These are phyloP conservation scores for Azorinus chamasolen DNA, from an alignment of 2,888 invertebrate genomes.

Conservation along the genomic window DNA sequence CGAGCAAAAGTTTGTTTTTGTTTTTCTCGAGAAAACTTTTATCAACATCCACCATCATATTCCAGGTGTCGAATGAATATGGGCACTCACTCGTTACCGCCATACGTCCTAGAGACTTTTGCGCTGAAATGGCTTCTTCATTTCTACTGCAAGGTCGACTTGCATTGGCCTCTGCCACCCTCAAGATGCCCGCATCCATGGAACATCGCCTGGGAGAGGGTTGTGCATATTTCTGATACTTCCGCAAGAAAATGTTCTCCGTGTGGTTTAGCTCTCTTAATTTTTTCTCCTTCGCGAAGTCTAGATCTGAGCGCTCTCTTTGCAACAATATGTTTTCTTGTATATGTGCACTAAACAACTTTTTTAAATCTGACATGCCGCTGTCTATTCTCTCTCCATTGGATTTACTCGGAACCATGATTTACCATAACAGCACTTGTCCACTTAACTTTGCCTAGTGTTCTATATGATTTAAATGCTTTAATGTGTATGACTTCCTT, in stretches of 20 bases:
- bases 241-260: conserved; percentile 34
- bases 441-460: too few relatives aligned
- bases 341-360: conserved; percentile 42
- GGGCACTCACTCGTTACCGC: conserved; percentile 31
- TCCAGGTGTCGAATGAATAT: conserved; percentile 47
- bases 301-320: conserved; percentile 39
- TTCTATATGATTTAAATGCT: too few relatives aligned
- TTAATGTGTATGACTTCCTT: too few relatives aligned
- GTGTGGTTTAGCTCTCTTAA: conserved; percentile 28
- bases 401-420: too few relatives aligned
- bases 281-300: conserved; percentile 34
- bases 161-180: conserved; percentile 21
- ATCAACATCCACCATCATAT: conserved; percentile 30
- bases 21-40: conserved; percentile 33
- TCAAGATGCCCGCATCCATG: conserved; percentile 22
- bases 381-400: too few relatives aligned
- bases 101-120: conserved; percentile 19
- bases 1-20: conserved; percentile 35
- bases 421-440: too few relatives aligned
- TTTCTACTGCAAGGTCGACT: neutral
- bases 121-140: neutral
- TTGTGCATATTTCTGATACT: conserved; percentile 40
- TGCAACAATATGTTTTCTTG: conserved; percentile 36
- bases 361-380: conserved; percentile 22
- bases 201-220: conserved; percentile 10